phyloP scores from a whole-genome alignment of 2,113 vertebrate species.

The Notothenia rossii region DNA sequence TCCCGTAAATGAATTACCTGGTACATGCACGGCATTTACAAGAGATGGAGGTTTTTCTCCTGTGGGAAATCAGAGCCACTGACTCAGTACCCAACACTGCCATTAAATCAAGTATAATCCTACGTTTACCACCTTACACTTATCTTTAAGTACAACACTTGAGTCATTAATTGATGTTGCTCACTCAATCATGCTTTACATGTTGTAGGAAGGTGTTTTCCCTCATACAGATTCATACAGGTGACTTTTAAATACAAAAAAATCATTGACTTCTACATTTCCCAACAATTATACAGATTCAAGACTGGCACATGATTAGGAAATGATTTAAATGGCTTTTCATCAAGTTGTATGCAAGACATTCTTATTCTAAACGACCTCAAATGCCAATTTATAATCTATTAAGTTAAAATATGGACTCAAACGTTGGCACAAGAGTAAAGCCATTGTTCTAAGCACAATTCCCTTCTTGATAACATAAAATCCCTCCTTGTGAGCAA shows the following conservation, averaged over 20 bases:
- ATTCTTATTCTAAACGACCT: conserved; percentile 20
- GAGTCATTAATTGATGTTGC: conserved; percentile 54
- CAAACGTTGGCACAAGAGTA: conserved; percentile 38
- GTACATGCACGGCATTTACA: conserved; percentile 74
- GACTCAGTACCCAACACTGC: conserved; percentile 66
- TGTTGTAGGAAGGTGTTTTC: conserved; percentile 9
- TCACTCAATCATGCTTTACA: conserved; percentile 44
- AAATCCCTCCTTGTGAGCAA: conserved; percentile 72
- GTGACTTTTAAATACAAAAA: conserved; percentile 18
- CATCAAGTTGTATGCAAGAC: conserved; percentile 9
- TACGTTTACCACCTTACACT: conserved; percentile 57
- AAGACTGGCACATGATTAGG: conserved; percentile 24
- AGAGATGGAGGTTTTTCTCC: conserved; percentile 66
- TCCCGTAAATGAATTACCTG: conserved; percentile 74
- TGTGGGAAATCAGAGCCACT: conserved; percentile 81
- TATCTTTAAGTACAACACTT: conserved; percentile 56
- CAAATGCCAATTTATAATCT: conserved; percentile 52
- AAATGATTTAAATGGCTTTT: conserved; percentile 41
- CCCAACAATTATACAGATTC: background rate
- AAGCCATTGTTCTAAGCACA: conserved; percentile 61
- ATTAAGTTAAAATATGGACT: conserved; percentile 60
- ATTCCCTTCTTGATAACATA: conserved; percentile 71
- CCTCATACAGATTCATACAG: background rate
- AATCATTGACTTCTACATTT: background rate
- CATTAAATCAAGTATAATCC: conserved; percentile 76